Conservation (phyloP, 1,140 invertebrate genomes). For the Drosophila lacteicornis region DNA sequence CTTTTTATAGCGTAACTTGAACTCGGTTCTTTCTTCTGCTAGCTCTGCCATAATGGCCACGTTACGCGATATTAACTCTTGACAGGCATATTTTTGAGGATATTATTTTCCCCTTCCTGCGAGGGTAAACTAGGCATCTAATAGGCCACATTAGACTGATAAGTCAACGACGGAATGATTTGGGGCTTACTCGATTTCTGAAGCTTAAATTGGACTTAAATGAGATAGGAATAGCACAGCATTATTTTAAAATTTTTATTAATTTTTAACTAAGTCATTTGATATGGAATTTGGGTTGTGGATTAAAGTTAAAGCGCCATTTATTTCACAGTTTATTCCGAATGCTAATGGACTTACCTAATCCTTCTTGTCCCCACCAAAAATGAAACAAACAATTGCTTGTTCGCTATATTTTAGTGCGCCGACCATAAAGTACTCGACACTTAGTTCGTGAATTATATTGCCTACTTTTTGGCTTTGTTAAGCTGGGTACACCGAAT, state of each 20-base stretch:
- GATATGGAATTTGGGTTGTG: background rate
- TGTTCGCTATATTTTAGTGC: background rate
- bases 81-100: conserved; percentile 22
- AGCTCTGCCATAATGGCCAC: conserved; percentile 32
- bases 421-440: background rate
- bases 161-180: conserved; percentile 22
- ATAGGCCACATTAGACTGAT: conserved; percentile 18
- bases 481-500: background rate
- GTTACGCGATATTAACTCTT: conserved; percentile 60
- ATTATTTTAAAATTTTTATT: too few species aligned
- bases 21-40: conserved; percentile 17
- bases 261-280: background rate
- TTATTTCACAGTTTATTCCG: background rate
- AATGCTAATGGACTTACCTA: background rate
- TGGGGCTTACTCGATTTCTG: conserved; percentile 1
- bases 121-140: conserved; percentile 7
- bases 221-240: too few species aligned
- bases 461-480: background rate
- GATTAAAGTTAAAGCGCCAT: background rate
- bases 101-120: conserved; percentile 1
- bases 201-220: too few species aligned
- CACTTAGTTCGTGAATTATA: background rate
- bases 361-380: background rate
- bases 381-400: background rate
- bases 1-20: conserved; percentile 61